Base-by-base conservation (phyloP, 2,888 invertebrate genomes). In the Nemoura dubitans region DNA sequence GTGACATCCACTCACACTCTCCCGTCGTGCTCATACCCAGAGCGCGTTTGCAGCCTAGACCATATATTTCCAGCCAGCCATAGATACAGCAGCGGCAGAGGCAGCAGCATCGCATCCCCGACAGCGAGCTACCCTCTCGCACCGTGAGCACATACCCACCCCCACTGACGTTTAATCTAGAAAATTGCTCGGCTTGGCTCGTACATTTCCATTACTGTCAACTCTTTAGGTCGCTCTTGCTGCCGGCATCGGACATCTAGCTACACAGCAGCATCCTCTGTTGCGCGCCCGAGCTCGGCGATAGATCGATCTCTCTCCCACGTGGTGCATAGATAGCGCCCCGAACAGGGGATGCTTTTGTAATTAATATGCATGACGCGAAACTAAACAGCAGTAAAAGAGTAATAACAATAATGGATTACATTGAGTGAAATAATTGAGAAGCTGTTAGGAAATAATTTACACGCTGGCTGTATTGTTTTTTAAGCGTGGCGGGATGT, bases 181-280 rank as follows among this genome's bases (percentile, higher is more conserved):
- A 93, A 93, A 94, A 94, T 94, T 93, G 94, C 93, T 92, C 92
- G 92, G 90, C 89, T 92, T 92, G 92, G 92, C 92, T 92, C 93
- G 93, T 93, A 93, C 93, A 92, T 93, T 93, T 93, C 93, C 93
- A 93, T 93, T 93, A 93, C 92, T 93, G 93, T 94, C 94, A 93
- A 92, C 87, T 88, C 88, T 88, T 88, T 88, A 88, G 88, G 88
- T 88, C 88, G 30, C 59, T 36, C 78, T 76, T 29, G 26, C 26
- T 30, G 83, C 84, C n/a, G 26, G 26, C 84, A 84, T 84, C 59
- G 84, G 84, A 84, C 84, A 84, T 84, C 59, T 21, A 59, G 59
- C 59, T 21, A 21, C 14, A 21, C 59, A 21, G 59, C 59, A 21
- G 59, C 59, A 21, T 59, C 59, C 59, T 59, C 59, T 59, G 59